Base-by-base conservation (phyloP, 2,113 vertebrate genomes). In the Perccottus glenii region DNA sequence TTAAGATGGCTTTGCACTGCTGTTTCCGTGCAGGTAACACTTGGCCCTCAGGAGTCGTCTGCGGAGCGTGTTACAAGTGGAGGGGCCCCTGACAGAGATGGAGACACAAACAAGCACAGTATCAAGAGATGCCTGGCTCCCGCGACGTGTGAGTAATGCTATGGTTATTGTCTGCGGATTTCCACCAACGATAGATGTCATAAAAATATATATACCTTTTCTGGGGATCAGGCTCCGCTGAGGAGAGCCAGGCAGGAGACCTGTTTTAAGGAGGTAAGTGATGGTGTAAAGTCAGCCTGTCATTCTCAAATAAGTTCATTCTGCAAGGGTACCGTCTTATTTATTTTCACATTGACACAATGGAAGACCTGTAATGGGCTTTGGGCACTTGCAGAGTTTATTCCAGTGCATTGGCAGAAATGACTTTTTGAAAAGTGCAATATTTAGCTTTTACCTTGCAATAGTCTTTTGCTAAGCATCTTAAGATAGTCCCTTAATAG, bases 1-100 rank as follows among this genome's bases (percentile, higher is more conserved):
- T 92, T 90, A 88, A 88, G 88, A 89, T 82, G 86, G 85, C 89
- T 92, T 86, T 87, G 79, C 80, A 75, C 70, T 27, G 50, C 61
- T 77, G 81, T 70, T 82, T 70, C 66, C 5, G 12, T 15, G 84
- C 70, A 77, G 84, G 84, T 71, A 84, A 82, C 87, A 85, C 75
- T 74, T 51, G 77, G 85, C 86, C 89, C 87, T 77, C 75, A 78
- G 87, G 87, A 91, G 81, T 73, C 14, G 58, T 84, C 77, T 73
- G 69, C 76, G 50, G 50, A 58, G 63, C 42, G 81, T 77, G 72
- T 85, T 81, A 82, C 83, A 70, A 75, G 78, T 86, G 82, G 82
- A 90, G 86, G 84, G 82, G 85, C 83, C 79, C 73, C 78, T 83
- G 81, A 87, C 86, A 85, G 77, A 77, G 74, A 77, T 56, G 70